Evolutionary conservation across 2,888 invertebrate species (phyloP), one percentile per base, ranked within the genome.

Genomic region (Lasioglossum lativentre): DNA sequence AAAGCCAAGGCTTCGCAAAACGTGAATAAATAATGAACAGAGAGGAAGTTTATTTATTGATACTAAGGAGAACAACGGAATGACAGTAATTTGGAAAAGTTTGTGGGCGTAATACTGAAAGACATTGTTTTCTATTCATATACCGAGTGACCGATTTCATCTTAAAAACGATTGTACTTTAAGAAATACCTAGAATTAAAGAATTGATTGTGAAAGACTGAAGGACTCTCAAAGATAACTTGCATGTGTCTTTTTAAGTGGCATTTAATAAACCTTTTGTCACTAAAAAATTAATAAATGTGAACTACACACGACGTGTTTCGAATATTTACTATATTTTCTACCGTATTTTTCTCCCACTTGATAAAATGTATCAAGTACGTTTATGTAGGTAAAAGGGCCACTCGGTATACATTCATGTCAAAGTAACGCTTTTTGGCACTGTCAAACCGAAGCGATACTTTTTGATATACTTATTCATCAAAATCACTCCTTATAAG

Each of bases 41-140:
- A n/a, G 19, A 14, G 40, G 27, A 19, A 56, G 45, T 8, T 40
- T 78, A 75, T 81, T 78, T 76, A 78, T 85, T 75, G 19, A 42
- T 75, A 38, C 19, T n/a, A 70, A 78, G 19, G 40, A 79, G 56
- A 23, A 14, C 40, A 71, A 63, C 40, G 19, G 45, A 59, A 80
- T 47, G 27, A 59, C 40, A 74, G 47, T 52, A 56, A 52, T 63
- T 74, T 16, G n/a, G 2, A 63, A 34, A 59, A 23, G 23, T n/a
- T 30, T 73, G 40, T n/a, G 45, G 34, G 27, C 19, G 27, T 72
- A 71, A 72, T 52, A 40, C 40, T 73, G 42, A 77, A 75, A 16
- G 34, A 78, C 34, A 76, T 12, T 30, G 71, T 78, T 83, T 81
- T 85, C 75, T 85, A 86, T 78, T 78, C 80, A 73, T 80, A 84